Evolutionary conservation across 2,888 invertebrate genomes (phyloP).

Genomic region (Sclerodermus sp.): DNA sequence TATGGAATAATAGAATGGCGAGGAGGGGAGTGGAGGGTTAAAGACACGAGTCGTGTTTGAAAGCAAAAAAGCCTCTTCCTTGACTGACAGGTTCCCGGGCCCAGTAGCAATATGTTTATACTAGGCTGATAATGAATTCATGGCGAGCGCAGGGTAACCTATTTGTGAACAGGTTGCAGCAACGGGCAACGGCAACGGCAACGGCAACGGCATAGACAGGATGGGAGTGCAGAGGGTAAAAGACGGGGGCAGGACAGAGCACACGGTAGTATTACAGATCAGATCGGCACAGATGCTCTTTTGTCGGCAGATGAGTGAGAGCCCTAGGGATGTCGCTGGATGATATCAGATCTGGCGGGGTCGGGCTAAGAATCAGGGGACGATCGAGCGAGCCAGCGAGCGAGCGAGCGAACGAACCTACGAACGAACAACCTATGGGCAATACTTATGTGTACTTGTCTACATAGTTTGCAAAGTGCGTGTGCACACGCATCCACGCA

Average conservation of each 20-base stretch:
- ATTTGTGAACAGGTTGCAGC: slow-evolving; percentile 49
- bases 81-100: slow-evolving; percentile 30
- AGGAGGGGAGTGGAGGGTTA: too few relatives aligned
- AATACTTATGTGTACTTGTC: slow-evolving; percentile 1
- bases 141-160: slow-evolving; percentile 38
- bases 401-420: neutral
- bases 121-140: slow-evolving; percentile 56
- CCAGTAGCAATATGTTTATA: slow-evolving; percentile 54
- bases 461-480: slow-evolving; percentile 3
- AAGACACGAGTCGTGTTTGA: too few relatives aligned
- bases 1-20: too few relatives aligned
- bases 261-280: slow-evolving; percentile 1
- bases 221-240: neutral
- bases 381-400: slow-evolving; percentile 12
- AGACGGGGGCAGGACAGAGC: slow-evolving; percentile 8
- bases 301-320: slow-evolving; percentile 46
- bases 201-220: slow-evolving; percentile 5
- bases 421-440: too few relatives aligned
- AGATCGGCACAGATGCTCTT: slow-evolving; percentile 29
- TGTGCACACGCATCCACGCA: slow-evolving; percentile 15
- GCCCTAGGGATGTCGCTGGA: slow-evolving; percentile 34
- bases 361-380: slow-evolving; percentile 35
- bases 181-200: neutral
- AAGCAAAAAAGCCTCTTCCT: neutral
- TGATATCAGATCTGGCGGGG: slow-evolving; percentile 34